A percentile compares a stretch with the other conserved stretches of the same genome.
phyloP scores from a whole-genome alignment of 2,888 invertebrate species.

The Sympetrum striolatum region DNA sequence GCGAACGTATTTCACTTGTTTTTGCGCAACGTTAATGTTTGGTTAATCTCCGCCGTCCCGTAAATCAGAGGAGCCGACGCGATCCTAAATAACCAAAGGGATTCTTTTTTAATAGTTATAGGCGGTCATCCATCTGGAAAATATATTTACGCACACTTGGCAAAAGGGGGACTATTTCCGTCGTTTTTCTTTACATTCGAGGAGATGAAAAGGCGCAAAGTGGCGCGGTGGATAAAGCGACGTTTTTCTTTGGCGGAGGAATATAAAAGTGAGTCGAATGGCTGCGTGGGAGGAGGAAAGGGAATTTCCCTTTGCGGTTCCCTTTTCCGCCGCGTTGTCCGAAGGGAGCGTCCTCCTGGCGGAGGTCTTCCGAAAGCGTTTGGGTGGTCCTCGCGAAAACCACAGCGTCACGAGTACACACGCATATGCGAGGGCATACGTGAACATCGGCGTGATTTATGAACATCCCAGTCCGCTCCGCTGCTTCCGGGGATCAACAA shows the following conservation, averaged over 20 bases:
- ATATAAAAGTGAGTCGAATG: slow-evolving; percentile 7
- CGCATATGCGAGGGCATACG: background rate
- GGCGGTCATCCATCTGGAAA: background rate
- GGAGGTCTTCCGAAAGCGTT: background rate
- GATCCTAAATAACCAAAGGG: background rate
- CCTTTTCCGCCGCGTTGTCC: background rate
- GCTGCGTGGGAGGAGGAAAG: background rate
- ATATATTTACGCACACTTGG: background rate
- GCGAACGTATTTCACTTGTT: background rate
- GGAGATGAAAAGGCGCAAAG: slow-evolving; percentile 20
- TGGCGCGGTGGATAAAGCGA: background rate
- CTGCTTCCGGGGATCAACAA: slow-evolving; percentile 34
- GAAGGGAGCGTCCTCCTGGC: background rate
- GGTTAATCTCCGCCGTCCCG: background rate
- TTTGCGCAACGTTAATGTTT: background rate
- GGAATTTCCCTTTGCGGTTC: slow-evolving; percentile 21
- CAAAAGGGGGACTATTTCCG: background rate
- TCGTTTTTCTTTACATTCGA: background rate
- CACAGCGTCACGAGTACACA: slow-evolving; percentile 27
- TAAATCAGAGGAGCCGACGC: background rate
- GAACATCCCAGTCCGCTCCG: slow-evolving; percentile 3
- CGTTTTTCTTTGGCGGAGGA: background rate
- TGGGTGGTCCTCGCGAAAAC: slow-evolving; percentile 41
- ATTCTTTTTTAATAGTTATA: background rate
- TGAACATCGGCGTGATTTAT: slow-evolving; percentile 36